Evolutionary conservation across 1,140 invertebrate species (phyloP).

Genomic region (Hylaeus volcanicus): DNA sequence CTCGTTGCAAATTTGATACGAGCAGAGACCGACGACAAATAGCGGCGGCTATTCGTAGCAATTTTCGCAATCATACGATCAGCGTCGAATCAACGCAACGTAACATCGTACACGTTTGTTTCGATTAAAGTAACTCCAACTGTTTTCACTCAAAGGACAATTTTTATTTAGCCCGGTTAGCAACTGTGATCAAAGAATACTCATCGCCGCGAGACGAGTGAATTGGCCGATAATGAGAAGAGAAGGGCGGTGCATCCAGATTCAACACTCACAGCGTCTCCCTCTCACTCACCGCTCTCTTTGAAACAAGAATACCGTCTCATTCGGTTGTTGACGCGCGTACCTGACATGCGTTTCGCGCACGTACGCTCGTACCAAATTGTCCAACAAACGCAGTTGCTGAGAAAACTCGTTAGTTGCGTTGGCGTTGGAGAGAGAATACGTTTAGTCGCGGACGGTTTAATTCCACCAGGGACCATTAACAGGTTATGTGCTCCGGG

Average conservation of each 20-base stretch:
- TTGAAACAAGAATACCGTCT: slow-evolving; percentile 13
- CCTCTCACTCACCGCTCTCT: slow-evolving; percentile 5
- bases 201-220: slow-evolving; percentile 13
- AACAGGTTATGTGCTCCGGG: neutral
- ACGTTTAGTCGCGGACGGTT: slow-evolving; percentile 36
- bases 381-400: slow-evolving; percentile 53
- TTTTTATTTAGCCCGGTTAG: too few relatives aligned
- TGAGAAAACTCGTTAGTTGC: slow-evolving; percentile 63
- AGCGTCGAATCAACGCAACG: neutral
- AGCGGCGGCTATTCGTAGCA: neutral
- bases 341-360: slow-evolving; percentile 19
- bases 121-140: too few relatives aligned
- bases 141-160: too few relatives aligned
- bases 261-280: neutral
- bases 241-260: slow-evolving; percentile 45
- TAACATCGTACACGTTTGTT: too few relatives aligned
- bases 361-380: slow-evolving; percentile 49
- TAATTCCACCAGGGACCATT: slow-evolving; percentile 58
- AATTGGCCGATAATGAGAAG: slow-evolving; percentile 50
- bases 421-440: slow-evolving; percentile 36
- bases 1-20: slow-evolving; percentile 12
- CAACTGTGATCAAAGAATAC: too few relatives aligned
- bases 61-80: neutral
- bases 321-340: neutral
- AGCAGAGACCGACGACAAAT: neutral